Base-by-base conservation (phyloP, 2,888 invertebrate genomes). In the Lacanobia wlatinum region DNA sequence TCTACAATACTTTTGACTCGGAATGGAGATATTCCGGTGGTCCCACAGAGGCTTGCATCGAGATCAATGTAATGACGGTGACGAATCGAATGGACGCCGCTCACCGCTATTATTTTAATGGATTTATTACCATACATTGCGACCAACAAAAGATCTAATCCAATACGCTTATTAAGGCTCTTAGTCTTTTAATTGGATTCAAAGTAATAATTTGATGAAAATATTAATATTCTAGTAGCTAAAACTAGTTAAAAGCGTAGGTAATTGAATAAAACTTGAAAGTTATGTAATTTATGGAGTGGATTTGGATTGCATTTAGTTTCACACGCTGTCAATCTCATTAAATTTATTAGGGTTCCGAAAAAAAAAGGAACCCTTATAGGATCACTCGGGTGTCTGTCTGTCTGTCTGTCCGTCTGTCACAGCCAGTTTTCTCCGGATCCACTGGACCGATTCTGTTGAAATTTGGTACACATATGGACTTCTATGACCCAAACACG, bases 81-180 rank as follows among this genome's bases (percentile, higher is more conserved):
- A 94, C 94, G 94, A 95, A 95, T 95, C 89, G 89, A 87, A 88
- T 70, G 66, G 74, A 86, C 85, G 87, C 91, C 88, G 90, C 91
- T 89, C 89, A 88, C 89, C 83, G 89, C 90, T 88, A 93, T 94
- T 92, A 93, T 91, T 89, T 90, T 93, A 94, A 94, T 94, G 92
- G 91, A 90, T 94, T 94, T 93, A 94, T 93, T 92, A 91, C 92
- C 84, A 79, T 90, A 85, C 81, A 85, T 87, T 84, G 90, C 88
- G 88, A 87, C 90, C 90, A 89, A 92, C 90, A 91, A 91, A 91
- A 90, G 88, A 87, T 89, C 87, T 89, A 90, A 90, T 94, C 90
- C 87, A 90, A 89, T 88, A 84, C 89, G 85, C 85, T 89, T 85
- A 91, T 93, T 93, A 93, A 89, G 56, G 68, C 82, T 78, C 81